phyloP scores from a whole-genome alignment of 2,113 vertebrate genomes.

The Eudyptes chrysolophus region DNA sequence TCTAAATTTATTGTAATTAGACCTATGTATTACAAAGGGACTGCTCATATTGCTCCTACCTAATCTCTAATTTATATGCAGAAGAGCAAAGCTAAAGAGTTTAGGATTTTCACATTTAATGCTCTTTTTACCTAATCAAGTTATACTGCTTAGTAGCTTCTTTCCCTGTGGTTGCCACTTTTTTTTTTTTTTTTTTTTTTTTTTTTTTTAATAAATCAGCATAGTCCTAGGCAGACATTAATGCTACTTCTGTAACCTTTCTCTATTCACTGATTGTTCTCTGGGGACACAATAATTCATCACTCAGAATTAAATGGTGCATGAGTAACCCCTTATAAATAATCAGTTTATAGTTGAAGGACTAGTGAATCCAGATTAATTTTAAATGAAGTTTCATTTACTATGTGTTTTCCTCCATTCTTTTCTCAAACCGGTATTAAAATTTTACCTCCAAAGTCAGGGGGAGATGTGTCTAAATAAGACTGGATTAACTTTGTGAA shows the following conservation, averaged over 20 bases:
- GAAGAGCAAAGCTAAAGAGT: slow-evolving; percentile 51
- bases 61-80: slow-evolving; percentile 71
- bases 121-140: slow-evolving; percentile 60
- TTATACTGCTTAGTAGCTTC: slow-evolving; percentile 37
- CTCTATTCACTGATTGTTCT: slow-evolving; percentile 1
- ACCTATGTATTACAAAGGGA: slow-evolving; percentile 54
- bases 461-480: neutral
- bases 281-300: slow-evolving; percentile 22
- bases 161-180: neutral
- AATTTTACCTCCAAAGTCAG: neutral
- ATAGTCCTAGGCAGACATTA: neutral
- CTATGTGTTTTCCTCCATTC: neutral
- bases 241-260: slow-evolving; percentile 21
- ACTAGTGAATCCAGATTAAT: neutral
- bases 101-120: slow-evolving; percentile 68
- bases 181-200: neutral
- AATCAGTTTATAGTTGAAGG: slow-evolving; percentile 16
- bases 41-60: slow-evolving; percentile 17
- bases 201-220: neutral
- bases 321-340: slow-evolving; percentile 26
- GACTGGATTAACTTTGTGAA: neutral
- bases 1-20: slow-evolving; percentile 61
- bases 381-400: slow-evolving; percentile 26
- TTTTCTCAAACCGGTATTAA: neutral
- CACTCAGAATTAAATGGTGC: slow-evolving; percentile 39